Percentiles rank a stretch among this genome's conserved stretches.
Evolutionary conservation across 2,797 vertebrate species (phyloP).

Genomic region (Ctenochaetus hawaiiensis): DNA sequence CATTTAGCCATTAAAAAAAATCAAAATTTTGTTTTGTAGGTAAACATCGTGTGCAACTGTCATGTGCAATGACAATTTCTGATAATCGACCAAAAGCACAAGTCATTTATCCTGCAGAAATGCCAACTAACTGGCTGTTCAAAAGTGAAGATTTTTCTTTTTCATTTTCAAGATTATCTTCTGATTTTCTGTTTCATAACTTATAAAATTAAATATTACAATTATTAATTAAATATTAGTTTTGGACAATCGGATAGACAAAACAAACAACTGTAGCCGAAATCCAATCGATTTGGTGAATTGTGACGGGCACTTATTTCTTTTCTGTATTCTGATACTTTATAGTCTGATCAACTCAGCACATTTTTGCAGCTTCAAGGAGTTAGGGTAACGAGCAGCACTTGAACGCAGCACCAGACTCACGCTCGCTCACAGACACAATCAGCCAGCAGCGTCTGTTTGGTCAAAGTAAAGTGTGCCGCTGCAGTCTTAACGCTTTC

Average conservation of each 20-base stretch:
- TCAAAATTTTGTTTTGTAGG: no score
- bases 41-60: no score
- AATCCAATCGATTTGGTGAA: not conserved
- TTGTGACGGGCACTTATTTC: not conserved
- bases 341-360: not conserved
- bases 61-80: no score
- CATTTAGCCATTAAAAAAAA: no score
- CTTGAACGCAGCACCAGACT: slow-evolving; percentile 69
- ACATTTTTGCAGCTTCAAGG: not conserved
- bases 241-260: not conserved
- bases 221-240: no score
- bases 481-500: slow-evolving; percentile 18
- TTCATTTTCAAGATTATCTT: no score
- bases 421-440: no score
- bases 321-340: no score
- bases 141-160: not conserved
- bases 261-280: not conserved
- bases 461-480: slow-evolving; percentile 16
- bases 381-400: slow-evolving; percentile 34
- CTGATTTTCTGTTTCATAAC: not conserved
- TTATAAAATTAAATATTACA: not conserved
- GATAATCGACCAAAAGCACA: not conserved
- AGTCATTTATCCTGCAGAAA: not conserved
- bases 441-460: slow-evolving; percentile 13
- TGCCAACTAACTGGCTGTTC: not conserved